Evolutionary conservation across 1,140 invertebrate genomes (phyloP).

Genomic region (Diuraphis noxia): DNA sequence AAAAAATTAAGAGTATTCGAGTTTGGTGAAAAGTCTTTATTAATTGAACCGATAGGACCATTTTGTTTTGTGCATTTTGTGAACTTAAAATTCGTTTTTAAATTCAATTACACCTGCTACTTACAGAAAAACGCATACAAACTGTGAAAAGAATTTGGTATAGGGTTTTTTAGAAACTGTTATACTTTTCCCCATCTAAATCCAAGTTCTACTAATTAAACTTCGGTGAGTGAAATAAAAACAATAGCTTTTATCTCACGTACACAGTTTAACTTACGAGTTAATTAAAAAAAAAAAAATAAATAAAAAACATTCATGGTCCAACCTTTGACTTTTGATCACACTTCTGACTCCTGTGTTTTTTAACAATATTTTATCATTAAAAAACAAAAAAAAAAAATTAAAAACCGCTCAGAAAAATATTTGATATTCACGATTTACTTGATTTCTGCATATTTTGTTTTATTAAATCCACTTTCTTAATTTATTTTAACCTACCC

Average conservation of each 20-base stretch:
- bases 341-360: not conserved
- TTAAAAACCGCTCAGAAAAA: no score
- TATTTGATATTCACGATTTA: no score
- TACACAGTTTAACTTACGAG: not conserved
- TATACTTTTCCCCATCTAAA: not conserved
- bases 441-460: no score
- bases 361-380: not conserved
- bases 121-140: not conserved
- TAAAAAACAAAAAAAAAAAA: not conserved
- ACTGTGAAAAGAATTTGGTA: not conserved
- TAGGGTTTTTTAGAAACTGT: not conserved
- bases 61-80: not conserved
- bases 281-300: not conserved
- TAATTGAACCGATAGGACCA: not conserved
- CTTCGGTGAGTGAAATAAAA: not conserved
- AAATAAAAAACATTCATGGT: not conserved
- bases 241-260: not conserved
- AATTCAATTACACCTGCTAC: not conserved
- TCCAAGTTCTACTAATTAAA: not conserved
- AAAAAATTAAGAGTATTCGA: not conserved
- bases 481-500: not conserved
- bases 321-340: not conserved
- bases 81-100: not conserved
- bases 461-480: not conserved
- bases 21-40: not conserved